Evolutionary conservation across 2,888 invertebrate genomes (phyloP).

Genomic region (Sminthurides aquaticus): DNA sequence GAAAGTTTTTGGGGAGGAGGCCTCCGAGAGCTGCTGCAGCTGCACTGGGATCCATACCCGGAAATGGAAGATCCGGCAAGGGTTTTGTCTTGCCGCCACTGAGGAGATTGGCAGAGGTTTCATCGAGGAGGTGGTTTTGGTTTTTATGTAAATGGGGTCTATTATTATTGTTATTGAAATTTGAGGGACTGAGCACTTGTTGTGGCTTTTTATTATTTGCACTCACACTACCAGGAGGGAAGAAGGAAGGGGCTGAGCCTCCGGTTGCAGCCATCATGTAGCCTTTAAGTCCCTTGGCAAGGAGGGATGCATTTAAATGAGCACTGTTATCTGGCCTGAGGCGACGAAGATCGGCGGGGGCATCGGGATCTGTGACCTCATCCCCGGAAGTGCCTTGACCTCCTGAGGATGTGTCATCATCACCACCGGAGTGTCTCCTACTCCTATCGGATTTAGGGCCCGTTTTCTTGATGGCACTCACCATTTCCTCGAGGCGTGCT

Average conservation of each 20-base stretch:
- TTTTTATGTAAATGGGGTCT: background rate
- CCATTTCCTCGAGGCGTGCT: slow-evolving; percentile 43
- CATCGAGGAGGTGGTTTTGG: too few relatives aligned
- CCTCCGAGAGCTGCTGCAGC: background rate
- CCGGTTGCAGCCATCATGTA: background rate
- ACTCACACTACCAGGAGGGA: too few relatives aligned
- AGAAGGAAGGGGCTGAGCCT: background rate
- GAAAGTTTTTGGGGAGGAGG: slow-evolving; percentile 23
- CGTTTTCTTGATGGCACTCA: slow-evolving; percentile 39
- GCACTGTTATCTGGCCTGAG: background rate
- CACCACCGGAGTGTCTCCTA: slow-evolving; percentile 37
- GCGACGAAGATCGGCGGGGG: slow-evolving; percentile 32
- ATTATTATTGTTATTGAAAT: background rate
- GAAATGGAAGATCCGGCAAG: background rate
- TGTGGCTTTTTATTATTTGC: background rate
- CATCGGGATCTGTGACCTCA: slow-evolving; percentile 34
- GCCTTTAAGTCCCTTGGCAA: background rate
- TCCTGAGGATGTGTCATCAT: slow-evolving; percentile 42
- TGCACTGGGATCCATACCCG: slow-evolving; percentile 8
- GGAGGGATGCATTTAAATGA: background rate
- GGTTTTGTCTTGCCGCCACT: background rate
- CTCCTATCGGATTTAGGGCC: slow-evolving; percentile 9
- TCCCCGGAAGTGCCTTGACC: slow-evolving; percentile 42
- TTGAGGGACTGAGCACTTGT: background rate
- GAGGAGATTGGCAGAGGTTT: background rate